Conservation (phyloP, 2,797 vertebrate genomes). For the Streptopelia turtur region DNA sequence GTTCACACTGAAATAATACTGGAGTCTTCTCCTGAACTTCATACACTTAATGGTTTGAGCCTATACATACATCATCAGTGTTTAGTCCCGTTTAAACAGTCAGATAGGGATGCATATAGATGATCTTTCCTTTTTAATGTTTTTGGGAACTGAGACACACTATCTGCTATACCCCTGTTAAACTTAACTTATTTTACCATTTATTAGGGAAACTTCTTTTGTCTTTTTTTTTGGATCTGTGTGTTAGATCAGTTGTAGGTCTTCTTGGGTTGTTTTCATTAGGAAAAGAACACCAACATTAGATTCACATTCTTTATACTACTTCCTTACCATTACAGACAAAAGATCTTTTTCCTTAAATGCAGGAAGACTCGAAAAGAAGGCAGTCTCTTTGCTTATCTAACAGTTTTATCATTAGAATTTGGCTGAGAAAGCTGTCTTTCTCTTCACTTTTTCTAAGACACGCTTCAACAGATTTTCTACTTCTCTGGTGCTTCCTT, state of each 20-base stretch:
- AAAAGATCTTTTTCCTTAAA: neutral
- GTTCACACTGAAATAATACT: neutral
- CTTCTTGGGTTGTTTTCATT: neutral
- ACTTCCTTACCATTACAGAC: neutral
- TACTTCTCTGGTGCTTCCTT: neutral
- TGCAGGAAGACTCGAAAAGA: neutral
- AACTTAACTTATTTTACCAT: neutral
- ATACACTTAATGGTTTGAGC: neutral
- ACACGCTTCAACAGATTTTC: neutral
- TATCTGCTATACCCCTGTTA: conserved; percentile 18
- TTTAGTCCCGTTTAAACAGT: neutral
- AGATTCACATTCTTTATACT: neutral
- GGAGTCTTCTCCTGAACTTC: neutral
- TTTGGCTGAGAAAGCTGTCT: neutral
- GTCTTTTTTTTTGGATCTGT: neutral
- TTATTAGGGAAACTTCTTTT: neutral
- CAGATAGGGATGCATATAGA: neutral
- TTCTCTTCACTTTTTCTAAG: neutral
- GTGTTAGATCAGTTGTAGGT: neutral
- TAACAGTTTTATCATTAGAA: neutral
- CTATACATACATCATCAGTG: neutral
- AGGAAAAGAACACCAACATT: neutral
- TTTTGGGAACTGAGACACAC: neutral
- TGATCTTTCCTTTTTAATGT: neutral
- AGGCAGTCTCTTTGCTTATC: neutral